These are phyloP conservation scores for Aphaenogaster rudis DNA, from an alignment of 1,140 invertebrate genomes.

Conservation along the genomic window DNA sequence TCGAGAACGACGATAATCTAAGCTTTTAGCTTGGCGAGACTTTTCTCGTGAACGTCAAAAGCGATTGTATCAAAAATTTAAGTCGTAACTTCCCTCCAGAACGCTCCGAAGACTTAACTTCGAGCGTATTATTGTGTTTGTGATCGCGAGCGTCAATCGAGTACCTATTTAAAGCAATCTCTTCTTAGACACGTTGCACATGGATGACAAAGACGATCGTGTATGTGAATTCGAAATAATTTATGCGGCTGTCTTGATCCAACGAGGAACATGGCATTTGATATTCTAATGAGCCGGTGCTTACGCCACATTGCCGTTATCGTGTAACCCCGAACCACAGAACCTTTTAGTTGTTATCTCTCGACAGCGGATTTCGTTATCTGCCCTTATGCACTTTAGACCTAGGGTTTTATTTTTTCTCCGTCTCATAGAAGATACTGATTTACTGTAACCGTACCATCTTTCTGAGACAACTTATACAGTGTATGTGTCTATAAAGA, in stretches of 20 bases:
- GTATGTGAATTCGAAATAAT: conserved; percentile 18
- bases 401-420: background rate
- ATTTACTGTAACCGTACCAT: background rate
- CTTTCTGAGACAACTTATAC: background rate
- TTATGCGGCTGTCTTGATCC: conserved; percentile 30
- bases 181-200: background rate
- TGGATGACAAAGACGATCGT: background rate
- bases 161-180: conserved; percentile 16
- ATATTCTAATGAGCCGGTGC: conserved; percentile 31
- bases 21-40: conserved; percentile 34
- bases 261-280: conserved; percentile 29
- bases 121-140: background rate
- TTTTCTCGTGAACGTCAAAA: conserved; percentile 45
- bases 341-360: conserved; percentile 38
- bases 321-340: background rate
- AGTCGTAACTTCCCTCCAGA: background rate
- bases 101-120: background rate
- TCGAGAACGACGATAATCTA: conserved; percentile 39
- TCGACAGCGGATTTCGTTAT: conserved; percentile 20
- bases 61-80: conserved; percentile 48
- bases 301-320: conserved; percentile 33
- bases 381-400: conserved; percentile 28
- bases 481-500: background rate
- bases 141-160: background rate
- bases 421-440: background rate